A percentile compares a stretch with the other conserved stretches of the same genome.
Conservation (phyloP, 2,888 invertebrate genomes). For the Dromius quadrimaculatus region DNA sequence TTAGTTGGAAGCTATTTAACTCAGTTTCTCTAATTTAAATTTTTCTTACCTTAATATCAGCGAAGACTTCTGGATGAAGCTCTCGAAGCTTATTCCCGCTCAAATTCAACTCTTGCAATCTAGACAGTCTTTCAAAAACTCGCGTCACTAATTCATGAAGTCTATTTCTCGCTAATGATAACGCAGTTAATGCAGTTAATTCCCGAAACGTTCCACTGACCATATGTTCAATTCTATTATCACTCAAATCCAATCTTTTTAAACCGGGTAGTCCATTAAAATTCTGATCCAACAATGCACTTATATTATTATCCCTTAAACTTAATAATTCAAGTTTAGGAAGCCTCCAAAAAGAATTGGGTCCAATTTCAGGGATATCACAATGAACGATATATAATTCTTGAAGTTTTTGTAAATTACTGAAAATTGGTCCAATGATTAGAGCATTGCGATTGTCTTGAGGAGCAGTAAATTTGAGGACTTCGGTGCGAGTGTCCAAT, state of each 20-base stretch:
- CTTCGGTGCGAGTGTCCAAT: slow-evolving; percentile 74
- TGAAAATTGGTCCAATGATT: slow-evolving; percentile 80
- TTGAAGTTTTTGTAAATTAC: slow-evolving; percentile 70
- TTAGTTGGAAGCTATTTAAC: no score
- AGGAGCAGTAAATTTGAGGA: slow-evolving; percentile 78
- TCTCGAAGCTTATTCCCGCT: slow-evolving; percentile 79
- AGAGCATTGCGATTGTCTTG: slow-evolving; percentile 72
- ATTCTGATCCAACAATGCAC: slow-evolving; percentile 78
- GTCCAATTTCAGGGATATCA: slow-evolving; percentile 83
- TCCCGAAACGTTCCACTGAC: slow-evolving; percentile 83
- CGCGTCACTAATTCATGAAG: slow-evolving; percentile 77
- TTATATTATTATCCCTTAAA: slow-evolving; percentile 82
- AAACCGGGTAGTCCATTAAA: slow-evolving; percentile 81
- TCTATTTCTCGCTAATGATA: slow-evolving; percentile 77
- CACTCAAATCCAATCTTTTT: slow-evolving; percentile 78
- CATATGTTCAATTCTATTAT: slow-evolving; percentile 82
- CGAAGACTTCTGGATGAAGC: slow-evolving; percentile 81
- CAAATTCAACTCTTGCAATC: slow-evolving; percentile 76
- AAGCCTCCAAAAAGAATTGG: slow-evolving; percentile 83
- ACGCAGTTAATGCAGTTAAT: slow-evolving; percentile 74
- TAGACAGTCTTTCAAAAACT: slow-evolving; percentile 77
- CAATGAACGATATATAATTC: slow-evolving; percentile 83
- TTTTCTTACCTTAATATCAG: slow-evolving; percentile 73
- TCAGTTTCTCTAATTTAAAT: no score
- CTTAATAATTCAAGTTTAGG: slow-evolving; percentile 72